Base-by-base conservation (phyloP, 1,140 invertebrate genomes). In the Leucophenga varia region DNA sequence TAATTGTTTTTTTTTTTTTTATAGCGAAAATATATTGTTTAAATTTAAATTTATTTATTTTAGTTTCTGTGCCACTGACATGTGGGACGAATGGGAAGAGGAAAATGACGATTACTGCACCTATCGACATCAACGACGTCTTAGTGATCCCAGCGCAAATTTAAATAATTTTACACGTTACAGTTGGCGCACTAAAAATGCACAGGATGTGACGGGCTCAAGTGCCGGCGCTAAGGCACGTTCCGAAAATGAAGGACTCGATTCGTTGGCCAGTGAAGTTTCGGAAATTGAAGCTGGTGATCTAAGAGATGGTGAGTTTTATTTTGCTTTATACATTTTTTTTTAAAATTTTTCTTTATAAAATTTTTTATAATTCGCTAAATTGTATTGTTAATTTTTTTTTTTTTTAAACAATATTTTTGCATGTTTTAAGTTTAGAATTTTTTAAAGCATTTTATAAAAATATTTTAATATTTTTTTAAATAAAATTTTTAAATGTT, bases 251-350 rank as follows among this genome's bases (percentile, higher is more conserved):
- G 93, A 95, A 78, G 87, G 90, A 6, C 79, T 93, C 14, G 91
- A 94, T 76, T 86, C 84, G 6, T 82, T 91, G 72, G 85, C 84
- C 35, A 87, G 88, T 74, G 89, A 88, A 18, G 80, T 91, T 10
- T 90, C 83, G 43, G 93, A 97, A 79, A 94, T 97, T 47, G 92
- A 96, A 78, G 93, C 93, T 16, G 91, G 91, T 10, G 93, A 95
- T 78, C 81, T 96, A 54, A 81, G 91, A 73, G 93, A 96, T 78
- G 93, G 93, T 95, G 81, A 83, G 78, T 76, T 21, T 39, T 20
- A 44, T 25, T n/a, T 42, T 22, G 8, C 10, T 17, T 9, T 9
- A 21, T 40, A 12, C 8, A 16, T 21, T 40, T 40, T 40, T 30
- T 30, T 30, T 30, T 30, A 30, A 8, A 8, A 8, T 30, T 30